Conservation (phyloP, 1,140 invertebrate genomes). For the Diabrotica virgifera region DNA sequence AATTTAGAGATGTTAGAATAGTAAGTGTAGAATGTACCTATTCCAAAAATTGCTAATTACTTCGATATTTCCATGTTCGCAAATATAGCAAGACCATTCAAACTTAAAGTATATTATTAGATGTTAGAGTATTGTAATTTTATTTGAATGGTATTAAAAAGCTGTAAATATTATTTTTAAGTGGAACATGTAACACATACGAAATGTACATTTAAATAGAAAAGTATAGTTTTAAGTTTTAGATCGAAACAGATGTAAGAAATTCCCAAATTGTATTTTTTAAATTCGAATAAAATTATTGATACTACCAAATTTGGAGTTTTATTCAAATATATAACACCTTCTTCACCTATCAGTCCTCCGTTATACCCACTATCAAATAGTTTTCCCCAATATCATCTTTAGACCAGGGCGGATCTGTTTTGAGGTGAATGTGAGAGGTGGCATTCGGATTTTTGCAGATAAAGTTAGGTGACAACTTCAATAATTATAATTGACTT, state of each 20-base stretch:
- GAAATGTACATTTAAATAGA: slow-evolving; percentile 5
- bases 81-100: not conserved
- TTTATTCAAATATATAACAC: too few species aligned
- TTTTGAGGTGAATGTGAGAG: too few species aligned
- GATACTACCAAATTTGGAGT: not conserved
- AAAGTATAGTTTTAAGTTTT: not conserved
- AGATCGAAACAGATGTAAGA: not conserved
- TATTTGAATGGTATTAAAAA: slow-evolving; percentile 4
- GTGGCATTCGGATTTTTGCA: too few species aligned
- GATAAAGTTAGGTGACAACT: too few species aligned
- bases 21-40: not conserved
- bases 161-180: slow-evolving; percentile 11
- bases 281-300: slow-evolving; percentile 14
- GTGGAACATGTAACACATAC: slow-evolving; percentile 1
- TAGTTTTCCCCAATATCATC: too few species aligned
- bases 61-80: not conserved
- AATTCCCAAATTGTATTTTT: slow-evolving; percentile 12
- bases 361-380: too few species aligned
- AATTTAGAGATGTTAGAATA: not conserved
- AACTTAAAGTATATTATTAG: not conserved
- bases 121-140: slow-evolving; percentile 7
- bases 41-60: not conserved
- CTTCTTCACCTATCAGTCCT: too few species aligned
- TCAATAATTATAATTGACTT: too few species aligned
- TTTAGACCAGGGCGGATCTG: too few species aligned